Percentiles rank a stretch among this genome's conserved stretches.
Evolutionary conservation across 2,888 invertebrate species (phyloP).

Genomic region (Julus scandinavius): DNA sequence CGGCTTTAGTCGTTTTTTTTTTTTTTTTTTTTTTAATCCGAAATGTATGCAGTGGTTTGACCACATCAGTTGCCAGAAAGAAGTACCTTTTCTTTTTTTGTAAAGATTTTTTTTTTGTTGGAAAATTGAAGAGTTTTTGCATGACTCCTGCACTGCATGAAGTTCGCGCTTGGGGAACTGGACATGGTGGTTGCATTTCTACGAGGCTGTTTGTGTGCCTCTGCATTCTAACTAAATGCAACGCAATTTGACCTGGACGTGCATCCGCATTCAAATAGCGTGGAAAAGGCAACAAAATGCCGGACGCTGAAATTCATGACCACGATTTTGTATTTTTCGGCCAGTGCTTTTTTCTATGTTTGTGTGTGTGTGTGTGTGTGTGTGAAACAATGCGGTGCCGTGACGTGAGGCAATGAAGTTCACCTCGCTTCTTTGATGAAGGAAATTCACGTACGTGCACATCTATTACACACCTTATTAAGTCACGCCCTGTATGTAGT

Average conservation of each 20-base stretch:
- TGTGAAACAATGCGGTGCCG: conserved; percentile 21
- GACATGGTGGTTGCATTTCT: conserved; percentile 22
- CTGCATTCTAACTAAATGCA: background rate
- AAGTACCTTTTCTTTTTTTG: background rate
- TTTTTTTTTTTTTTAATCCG: conserved; percentile 46
- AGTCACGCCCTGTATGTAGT: conserved; percentile 37
- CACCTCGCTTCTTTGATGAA: background rate
- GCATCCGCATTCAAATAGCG: conserved; percentile 45
- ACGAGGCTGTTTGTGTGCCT: background rate
- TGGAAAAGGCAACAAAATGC: conserved; percentile 37
- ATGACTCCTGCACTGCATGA: background rate
- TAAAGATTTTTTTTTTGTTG: background rate
- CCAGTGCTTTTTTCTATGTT: background rate
- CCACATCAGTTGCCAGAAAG: background rate
- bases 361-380: too few species aligned
- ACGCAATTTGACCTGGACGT: conserved; percentile 45
- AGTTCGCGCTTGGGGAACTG: conserved; percentile 24
- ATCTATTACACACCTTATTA: conserved; percentile 43
- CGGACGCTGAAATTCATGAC: conserved; percentile 30
- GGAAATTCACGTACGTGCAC: conserved; percentile 13
- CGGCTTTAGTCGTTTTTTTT: conserved; percentile 21
- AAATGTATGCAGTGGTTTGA: conserved; percentile 42
- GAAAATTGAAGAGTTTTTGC: background rate
- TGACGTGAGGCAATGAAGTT: conserved; percentile 35
- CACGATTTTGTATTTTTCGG: conserved; percentile 27